These are phyloP conservation scores for Labeo rohita DNA, from an alignment of 2,113 vertebrate species.

Conservation along the genomic window DNA sequence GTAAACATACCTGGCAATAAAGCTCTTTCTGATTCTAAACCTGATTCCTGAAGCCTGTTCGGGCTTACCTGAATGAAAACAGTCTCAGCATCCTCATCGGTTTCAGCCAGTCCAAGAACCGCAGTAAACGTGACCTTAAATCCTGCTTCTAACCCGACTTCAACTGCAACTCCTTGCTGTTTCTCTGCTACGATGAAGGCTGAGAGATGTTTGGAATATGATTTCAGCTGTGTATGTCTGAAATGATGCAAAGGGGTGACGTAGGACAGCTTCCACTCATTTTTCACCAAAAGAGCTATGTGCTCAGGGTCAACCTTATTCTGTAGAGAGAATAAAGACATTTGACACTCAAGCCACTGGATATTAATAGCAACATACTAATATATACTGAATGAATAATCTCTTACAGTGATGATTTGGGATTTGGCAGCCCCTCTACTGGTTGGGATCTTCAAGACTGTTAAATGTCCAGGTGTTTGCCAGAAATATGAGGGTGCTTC, in stretches of 20 bases:
- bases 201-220: constrained; percentile 82
- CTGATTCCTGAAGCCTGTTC: neutral
- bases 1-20: too few relatives aligned
- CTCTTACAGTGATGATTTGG: constrained; percentile 55
- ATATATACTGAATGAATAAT: neutral
- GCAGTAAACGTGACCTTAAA: constrained; percentile 78
- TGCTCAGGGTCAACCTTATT: constrained; percentile 71
- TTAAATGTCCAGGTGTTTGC: constrained; percentile 56
- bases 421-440: constrained; percentile 53
- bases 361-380: neutral
- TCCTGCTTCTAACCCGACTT: constrained; percentile 74
- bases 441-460: constrained; percentile 49
- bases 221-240: constrained; percentile 72
- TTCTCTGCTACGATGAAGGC: constrained; percentile 84
- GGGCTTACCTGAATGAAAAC: constrained; percentile 85
- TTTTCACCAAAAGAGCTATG: constrained; percentile 76
- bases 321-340: constrained; percentile 62
- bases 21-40: too few relatives aligned
- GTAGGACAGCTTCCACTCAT: constrained; percentile 88
- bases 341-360: too few relatives aligned
- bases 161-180: constrained; percentile 83
- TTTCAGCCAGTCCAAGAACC: constrained; percentile 77
- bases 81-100: constrained; percentile 74
- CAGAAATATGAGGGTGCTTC: constrained; percentile 55
- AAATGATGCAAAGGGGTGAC: constrained; percentile 88